phyloP scores from a whole-genome alignment of 2,797 vertebrate genomes.

The Pempheris klunzingeri region DNA sequence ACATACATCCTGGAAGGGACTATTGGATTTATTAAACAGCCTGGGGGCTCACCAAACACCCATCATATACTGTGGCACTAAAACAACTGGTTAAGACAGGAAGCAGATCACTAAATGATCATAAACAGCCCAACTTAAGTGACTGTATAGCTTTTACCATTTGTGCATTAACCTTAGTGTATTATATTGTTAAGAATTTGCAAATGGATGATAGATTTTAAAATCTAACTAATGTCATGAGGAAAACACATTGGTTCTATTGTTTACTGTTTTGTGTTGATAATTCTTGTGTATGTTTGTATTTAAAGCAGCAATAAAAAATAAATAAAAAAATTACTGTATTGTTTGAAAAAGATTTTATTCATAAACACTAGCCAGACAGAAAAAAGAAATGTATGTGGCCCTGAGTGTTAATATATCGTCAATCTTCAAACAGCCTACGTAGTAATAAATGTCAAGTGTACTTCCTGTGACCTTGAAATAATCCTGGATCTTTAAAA shows the following conservation, averaged over 20 bases:
- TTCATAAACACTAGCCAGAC: background rate
- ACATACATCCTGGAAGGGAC: conserved; percentile 36
- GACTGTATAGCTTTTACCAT: background rate
- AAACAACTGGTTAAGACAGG: conserved; percentile 32
- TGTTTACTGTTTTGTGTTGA: background rate
- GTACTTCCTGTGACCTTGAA: conserved; percentile 32
- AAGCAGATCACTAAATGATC: conserved; percentile 13
- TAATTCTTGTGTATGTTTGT: background rate
- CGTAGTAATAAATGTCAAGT: conserved; percentile 5
- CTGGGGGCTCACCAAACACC: conserved; percentile 36
- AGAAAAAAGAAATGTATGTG: background rate
- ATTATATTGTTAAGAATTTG: background rate
- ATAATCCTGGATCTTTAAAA: background rate
- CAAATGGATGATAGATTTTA: background rate
- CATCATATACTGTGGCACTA: conserved; percentile 33
- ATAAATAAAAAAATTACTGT: background rate
- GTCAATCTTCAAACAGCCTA: background rate
- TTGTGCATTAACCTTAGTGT: background rate
- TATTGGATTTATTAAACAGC: conserved; percentile 42
- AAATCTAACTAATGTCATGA: background rate
- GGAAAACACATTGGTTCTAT: background rate
- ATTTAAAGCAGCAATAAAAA: conserved; percentile 8
- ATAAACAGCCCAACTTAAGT: conserved; percentile 13
- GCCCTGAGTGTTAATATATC: background rate
- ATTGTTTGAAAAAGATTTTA: background rate